Conservation (phyloP, 2,888 invertebrate species). For the Perithous albicinctus region DNA sequence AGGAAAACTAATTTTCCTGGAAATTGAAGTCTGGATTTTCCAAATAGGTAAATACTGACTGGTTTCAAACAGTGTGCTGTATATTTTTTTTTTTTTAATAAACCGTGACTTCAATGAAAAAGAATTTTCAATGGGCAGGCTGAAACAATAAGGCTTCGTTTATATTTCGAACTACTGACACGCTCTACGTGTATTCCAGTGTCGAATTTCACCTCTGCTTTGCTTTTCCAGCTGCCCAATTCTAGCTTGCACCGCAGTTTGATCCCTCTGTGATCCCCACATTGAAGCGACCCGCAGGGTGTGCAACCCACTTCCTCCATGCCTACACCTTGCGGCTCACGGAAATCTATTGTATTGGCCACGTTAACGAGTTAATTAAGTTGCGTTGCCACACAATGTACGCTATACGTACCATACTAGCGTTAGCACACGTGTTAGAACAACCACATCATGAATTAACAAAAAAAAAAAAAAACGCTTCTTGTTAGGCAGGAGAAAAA, state of each 20-base stretch:
- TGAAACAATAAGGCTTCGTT: slow-evolving; percentile 11
- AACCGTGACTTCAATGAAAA: slow-evolving; percentile 14
- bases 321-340: slow-evolving; percentile 6
- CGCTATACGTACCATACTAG: neutral
- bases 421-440: too few relatives aligned
- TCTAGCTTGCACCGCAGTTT: slow-evolving; percentile 19
- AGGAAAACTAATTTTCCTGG: neutral
- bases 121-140: slow-evolving; percentile 3
- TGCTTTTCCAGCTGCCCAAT: neutral
- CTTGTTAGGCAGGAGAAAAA: too few relatives aligned
- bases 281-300: slow-evolving; percentile 5
- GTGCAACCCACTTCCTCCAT: neutral
- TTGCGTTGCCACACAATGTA: slow-evolving; percentile 8
- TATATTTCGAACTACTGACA: neutral
- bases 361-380: slow-evolving; percentile 38
- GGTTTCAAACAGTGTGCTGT: neutral
- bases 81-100: neutral
- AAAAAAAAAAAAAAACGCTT: too few relatives aligned
- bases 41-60: neutral
- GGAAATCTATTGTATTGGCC: slow-evolving; percentile 29
- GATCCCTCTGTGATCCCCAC: slow-evolving; percentile 23
- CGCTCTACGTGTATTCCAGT: neutral
- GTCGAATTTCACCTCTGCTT: slow-evolving; percentile 7
- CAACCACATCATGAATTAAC: too few relatives aligned
- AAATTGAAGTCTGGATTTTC: neutral